phyloP scores from a whole-genome alignment of 1,140 invertebrate species.

The Centruroides sculpturatus region DNA sequence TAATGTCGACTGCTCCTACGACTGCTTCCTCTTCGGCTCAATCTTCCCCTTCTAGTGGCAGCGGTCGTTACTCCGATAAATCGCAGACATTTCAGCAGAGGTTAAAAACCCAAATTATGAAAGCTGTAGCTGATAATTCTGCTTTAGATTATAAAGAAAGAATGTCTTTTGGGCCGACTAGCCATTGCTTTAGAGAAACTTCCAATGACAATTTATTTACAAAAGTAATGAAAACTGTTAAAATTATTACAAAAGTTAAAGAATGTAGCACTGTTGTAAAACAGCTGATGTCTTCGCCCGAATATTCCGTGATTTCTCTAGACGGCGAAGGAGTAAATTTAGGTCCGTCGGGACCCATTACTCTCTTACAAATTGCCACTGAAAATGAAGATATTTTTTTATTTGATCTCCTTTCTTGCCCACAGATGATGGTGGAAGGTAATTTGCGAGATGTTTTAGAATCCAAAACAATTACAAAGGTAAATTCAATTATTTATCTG shows the following conservation, averaged over 20 bases:
- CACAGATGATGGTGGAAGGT: slow-evolving; percentile 56
- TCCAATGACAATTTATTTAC: slow-evolving; percentile 4
- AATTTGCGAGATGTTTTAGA: slow-evolving; percentile 66
- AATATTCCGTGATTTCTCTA: slow-evolving; percentile 47
- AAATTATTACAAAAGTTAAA: slow-evolving; percentile 21
- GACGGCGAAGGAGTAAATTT: slow-evolving; percentile 87
- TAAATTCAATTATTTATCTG: slow-evolving; percentile 23
- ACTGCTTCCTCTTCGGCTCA: not conserved
- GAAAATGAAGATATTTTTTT: slow-evolving; percentile 43
- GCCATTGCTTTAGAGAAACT: slow-evolving; percentile 2
- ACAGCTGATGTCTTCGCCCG: slow-evolving; percentile 45
- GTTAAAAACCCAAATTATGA: slow-evolving; percentile 20
- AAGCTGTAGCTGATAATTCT: slow-evolving; percentile 62
- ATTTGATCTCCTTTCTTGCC: slow-evolving; percentile 78
- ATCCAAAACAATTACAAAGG: slow-evolving; percentile 68
- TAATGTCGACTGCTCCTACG: not conserved
- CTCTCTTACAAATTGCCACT: slow-evolving; percentile 63
- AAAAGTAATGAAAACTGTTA: slow-evolving; percentile 13
- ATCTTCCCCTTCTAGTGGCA: slow-evolving; percentile 5
- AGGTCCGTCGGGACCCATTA: slow-evolving; percentile 48
- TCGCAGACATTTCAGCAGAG: slow-evolving; percentile 17
- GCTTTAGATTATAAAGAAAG: slow-evolving; percentile 45
- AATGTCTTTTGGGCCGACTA: not conserved
- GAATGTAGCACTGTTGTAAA: slow-evolving; percentile 58
- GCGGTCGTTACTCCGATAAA: slow-evolving; percentile 7